A percentile compares a stretch with the other conserved stretches of the same genome.
phyloP scores from a whole-genome alignment of 2,888 invertebrate species.

The Eupithecia centaureata region DNA sequence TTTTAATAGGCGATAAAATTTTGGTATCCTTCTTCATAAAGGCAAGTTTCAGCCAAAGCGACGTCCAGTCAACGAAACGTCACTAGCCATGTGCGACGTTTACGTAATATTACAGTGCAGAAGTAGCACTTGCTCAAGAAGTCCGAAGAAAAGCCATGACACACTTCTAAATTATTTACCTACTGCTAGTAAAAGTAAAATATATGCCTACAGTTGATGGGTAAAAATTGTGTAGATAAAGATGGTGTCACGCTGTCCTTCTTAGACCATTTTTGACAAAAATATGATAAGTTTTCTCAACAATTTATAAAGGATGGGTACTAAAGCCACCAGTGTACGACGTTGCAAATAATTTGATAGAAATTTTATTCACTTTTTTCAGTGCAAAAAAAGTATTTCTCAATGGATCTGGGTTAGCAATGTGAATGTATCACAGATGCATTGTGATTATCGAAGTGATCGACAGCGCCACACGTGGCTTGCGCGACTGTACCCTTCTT shows the following conservation, averaged over 20 bases:
- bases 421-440: conserved; percentile 65
- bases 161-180: too few relatives aligned
- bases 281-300: too few relatives aligned
- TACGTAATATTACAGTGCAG: too few relatives aligned
- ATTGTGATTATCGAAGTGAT: conserved; percentile 54
- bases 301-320: too few relatives aligned
- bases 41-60: too few relatives aligned
- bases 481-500: conserved; percentile 27
- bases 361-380: conserved; percentile 15
- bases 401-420: conserved; percentile 53
- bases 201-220: too few relatives aligned
- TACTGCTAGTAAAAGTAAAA: too few relatives aligned
- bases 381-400: conserved; percentile 23
- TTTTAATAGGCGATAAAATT: too few relatives aligned
- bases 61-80: too few relatives aligned
- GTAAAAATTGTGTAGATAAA: background rate
- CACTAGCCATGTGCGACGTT: too few relatives aligned
- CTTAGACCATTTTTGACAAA: too few relatives aligned
- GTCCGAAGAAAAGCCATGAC: background rate
- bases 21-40: too few relatives aligned
- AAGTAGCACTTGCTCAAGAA: background rate
- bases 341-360: background rate
- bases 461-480: conserved; percentile 64
- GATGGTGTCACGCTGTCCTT: background rate
- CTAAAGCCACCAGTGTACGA: background rate